These are phyloP conservation scores for Hypocryptadius cinnamomeus DNA, from an alignment of 2,113 vertebrate genomes.

Conservation along the genomic window DNA sequence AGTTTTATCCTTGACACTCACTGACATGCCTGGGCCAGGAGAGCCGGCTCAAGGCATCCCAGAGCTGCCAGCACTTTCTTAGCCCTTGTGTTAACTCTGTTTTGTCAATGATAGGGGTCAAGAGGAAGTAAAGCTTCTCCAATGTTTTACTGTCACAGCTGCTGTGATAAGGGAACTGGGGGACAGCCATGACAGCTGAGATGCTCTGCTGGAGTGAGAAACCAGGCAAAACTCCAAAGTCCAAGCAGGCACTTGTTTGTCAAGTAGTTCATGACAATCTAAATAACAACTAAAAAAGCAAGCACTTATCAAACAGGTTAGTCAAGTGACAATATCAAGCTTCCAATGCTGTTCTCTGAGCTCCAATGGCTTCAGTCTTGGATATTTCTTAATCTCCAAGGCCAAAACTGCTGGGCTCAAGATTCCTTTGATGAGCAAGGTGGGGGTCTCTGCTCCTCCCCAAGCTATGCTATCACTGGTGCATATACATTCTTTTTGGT, in stretches of 20 bases:
- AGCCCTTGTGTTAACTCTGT: not conserved
- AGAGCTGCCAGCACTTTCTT: not conserved
- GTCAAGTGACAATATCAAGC: not conserved
- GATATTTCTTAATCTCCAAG: not conserved
- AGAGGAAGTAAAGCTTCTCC: not conserved
- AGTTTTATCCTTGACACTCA: not conserved
- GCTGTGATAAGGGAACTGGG: not conserved
- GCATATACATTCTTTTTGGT: rapidly evolving
- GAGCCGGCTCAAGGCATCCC: not conserved
- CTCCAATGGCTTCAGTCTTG: not conserved
- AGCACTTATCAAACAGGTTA: not conserved
- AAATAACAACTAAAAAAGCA: not conserved
- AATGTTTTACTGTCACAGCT: not conserved
- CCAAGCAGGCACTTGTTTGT: not conserved
- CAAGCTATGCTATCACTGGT: not conserved
- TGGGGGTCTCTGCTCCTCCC: not conserved
- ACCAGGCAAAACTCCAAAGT: not conserved
- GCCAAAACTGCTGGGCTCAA: not conserved
- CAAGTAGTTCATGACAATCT: not conserved
- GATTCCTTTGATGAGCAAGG: not conserved
- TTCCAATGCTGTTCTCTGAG: not conserved
- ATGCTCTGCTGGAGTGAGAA: not conserved
- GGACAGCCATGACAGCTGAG: not conserved
- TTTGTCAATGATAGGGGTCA: rapidly evolving
- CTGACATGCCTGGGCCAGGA: not conserved